Evolutionary conservation across 2,888 invertebrate genomes (phyloP), one percentile per base, ranked within the genome.

Genomic region (Leptarthrus brevirostris): DNA sequence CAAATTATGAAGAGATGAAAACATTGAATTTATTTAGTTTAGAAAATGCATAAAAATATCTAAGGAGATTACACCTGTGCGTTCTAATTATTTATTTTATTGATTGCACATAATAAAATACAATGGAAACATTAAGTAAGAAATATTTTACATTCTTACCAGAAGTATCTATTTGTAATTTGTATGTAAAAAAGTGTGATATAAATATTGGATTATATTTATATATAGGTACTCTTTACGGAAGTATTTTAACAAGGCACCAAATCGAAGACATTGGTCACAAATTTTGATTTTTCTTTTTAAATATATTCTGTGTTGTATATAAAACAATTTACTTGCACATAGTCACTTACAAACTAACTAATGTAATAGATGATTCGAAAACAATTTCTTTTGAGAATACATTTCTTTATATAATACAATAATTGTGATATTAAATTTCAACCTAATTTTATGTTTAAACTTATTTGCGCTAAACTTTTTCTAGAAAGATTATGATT

Each of bases 321-420:
- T 61, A 61, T 61, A 61, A 40, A 61, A 61, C n/a, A 61, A 18
- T 36, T 22, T 64, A 44, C 47, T 64, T 64, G 64, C 44, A 64
- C 64, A 22, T 64, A 61, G 14, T 64, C 26, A 47, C 44, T 64
- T 64, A 64, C n/a, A 0, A 22, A 14, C 64, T 64, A 64, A 22
- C 16, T 47, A 64, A 64, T 36, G 24, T 44, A 24, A 47, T 64
- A 64, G 44, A 64, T 64, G 64, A n/a, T 64, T 34, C 44, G 22
- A 64, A 64, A 54, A 44, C 12, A 24, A 64, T 64, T 44, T 44
- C 12, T 64, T 40, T 12, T 44, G 44, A 64, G 64, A 64, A 44
- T 64, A 64, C 44, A n/a, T 64, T 64, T 40, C 8, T 8, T 12
- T 12, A 40, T 40, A 12, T 64, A 64, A 22, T 64, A 64, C 64